Conservation (phyloP, 1,140 invertebrate species). For the Linepithema humile region DNA sequence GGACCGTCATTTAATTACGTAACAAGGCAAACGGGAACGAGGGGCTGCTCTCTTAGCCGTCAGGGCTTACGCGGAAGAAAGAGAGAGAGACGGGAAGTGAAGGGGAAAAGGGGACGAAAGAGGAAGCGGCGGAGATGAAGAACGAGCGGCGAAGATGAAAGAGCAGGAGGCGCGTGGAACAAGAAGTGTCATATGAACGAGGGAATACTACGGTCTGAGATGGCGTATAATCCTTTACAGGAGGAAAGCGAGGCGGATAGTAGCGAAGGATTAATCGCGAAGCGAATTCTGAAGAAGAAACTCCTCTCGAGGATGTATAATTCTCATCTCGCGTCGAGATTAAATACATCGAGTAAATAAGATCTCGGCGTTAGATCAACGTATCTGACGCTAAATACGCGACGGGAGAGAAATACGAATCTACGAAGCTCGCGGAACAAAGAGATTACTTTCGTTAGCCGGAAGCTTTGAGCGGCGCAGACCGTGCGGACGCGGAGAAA, state of each 20-base stretch:
- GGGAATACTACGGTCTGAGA: not conserved
- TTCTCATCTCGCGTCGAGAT: constrained; percentile 25
- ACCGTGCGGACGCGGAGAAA: not conserved
- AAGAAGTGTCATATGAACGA: not conserved
- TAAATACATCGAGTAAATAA: constrained; percentile 20
- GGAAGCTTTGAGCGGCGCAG: not conserved
- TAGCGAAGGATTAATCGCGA: not conserved
- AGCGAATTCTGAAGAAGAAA: not conserved
- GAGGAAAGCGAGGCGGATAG: constrained; percentile 13
- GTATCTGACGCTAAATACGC: not conserved
- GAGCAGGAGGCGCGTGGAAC: constrained; percentile 37
- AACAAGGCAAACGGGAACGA: constrained; percentile 67
- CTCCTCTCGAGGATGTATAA: not conserved
- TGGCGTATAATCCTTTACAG: not conserved
- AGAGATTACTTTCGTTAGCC: not conserved
- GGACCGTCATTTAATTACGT: constrained; percentile 81
- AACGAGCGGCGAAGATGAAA: constrained; percentile 56
- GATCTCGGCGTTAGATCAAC: not conserved
- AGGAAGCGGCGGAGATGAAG: constrained; percentile 60
- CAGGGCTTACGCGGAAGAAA: constrained; percentile 18
- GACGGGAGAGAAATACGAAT: constrained; percentile 20
- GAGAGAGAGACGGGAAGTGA: constrained; percentile 1
- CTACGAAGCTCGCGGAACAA: not conserved
- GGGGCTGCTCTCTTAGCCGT: constrained; percentile 58
- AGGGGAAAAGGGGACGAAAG: constrained; percentile 36